phyloP scores from a whole-genome alignment of 1,140 invertebrate species.

The Ceratina calcarata region DNA sequence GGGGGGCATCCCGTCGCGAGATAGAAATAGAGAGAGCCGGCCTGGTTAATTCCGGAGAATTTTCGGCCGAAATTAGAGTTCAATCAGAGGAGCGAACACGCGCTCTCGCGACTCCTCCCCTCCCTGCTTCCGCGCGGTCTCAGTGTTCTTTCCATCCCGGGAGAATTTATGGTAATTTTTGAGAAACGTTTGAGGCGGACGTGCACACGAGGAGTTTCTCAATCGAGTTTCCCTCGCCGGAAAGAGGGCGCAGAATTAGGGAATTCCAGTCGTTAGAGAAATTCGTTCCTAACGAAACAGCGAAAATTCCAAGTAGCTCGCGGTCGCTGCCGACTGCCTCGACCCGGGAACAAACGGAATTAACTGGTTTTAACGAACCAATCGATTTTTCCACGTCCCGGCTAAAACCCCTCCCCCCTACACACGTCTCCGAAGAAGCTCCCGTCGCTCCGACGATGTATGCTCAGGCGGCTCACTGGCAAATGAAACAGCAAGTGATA shows the following conservation, averaged over 20 bases:
- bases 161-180: constrained; percentile 22
- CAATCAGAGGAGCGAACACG: too few relatives aligned
- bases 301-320: constrained; percentile 8
- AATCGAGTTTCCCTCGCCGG: not conserved
- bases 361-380: not conserved
- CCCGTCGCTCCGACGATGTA: not conserved
- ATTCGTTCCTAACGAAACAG: constrained; percentile 12
- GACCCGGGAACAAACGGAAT: not conserved
- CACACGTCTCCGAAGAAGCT: not conserved
- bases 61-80: not conserved
- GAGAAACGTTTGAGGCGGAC: constrained; percentile 10
- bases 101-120: too few relatives aligned
- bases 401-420: too few relatives aligned
- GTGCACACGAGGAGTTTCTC: not conserved
- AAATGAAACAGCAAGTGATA: too few relatives aligned
- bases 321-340: not conserved
- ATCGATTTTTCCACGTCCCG: not conserved
- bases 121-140: too few relatives aligned
- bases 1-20: not conserved
- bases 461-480: not conserved
- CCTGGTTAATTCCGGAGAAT: not conserved
- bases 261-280: constrained; percentile 23
- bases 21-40: too few relatives aligned
- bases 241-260: not conserved
- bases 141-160: not conserved